Evolutionary conservation across 2,797 vertebrate genomes (phyloP).

Genomic region (Balearica regulorum): DNA sequence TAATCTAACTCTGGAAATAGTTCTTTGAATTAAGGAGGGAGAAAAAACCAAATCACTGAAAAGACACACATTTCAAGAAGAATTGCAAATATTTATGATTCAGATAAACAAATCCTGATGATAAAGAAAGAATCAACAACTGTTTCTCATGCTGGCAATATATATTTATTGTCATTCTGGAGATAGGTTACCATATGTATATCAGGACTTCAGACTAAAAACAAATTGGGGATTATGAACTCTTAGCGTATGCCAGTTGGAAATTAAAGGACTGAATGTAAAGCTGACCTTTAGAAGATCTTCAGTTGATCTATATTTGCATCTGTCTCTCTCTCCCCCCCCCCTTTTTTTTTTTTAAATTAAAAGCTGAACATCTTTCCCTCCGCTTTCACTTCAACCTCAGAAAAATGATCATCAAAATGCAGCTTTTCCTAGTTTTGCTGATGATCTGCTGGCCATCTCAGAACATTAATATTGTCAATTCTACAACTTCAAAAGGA

Average conservation of each 20-base stretch:
- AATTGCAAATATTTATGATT: background rate
- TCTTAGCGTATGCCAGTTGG: constrained; percentile 28
- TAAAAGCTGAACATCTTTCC: background rate
- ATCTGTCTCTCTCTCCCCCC: too few species aligned
- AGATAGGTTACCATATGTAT: constrained; percentile 57
- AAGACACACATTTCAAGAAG: background rate
- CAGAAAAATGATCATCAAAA: background rate
- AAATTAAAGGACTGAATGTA: constrained; percentile 22
- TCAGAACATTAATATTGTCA: background rate
- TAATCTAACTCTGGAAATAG: background rate
- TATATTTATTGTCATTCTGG: constrained; percentile 68
- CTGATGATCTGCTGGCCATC: background rate
- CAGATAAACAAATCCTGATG: background rate
- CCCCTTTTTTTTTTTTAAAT: accelerated
- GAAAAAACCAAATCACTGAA: background rate
- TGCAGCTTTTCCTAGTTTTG: background rate
- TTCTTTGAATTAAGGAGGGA: background rate
- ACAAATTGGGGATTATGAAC: background rate
- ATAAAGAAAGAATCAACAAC: background rate
- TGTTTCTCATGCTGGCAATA: constrained; percentile 57
- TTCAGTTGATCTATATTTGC: background rate
- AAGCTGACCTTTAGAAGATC: background rate
- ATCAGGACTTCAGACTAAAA: constrained; percentile 31
- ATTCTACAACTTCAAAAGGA: background rate
- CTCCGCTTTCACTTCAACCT: background rate